phyloP scores from a whole-genome alignment of 2,797 vertebrate genomes.

The Hafferia zeledoni region DNA sequence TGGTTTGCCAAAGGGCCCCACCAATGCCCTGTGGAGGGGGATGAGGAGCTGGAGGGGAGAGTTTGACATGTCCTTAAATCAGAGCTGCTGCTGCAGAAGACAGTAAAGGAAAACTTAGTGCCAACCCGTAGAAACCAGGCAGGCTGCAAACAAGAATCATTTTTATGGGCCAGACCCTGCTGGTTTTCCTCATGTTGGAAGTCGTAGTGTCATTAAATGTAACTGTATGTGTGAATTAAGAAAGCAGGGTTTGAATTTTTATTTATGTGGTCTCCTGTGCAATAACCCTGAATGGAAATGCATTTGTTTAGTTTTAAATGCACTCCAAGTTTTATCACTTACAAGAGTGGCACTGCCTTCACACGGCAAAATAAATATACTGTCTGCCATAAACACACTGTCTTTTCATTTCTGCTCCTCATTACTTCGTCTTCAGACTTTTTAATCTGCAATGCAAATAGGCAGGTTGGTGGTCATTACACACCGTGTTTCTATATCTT shows the following conservation, averaged over 20 bases:
- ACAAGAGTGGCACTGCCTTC: neutral
- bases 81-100: neutral
- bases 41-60: neutral
- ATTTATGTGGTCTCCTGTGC: conserved; percentile 32
- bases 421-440: conserved; percentile 52
- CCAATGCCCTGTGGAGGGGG: neutral
- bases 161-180: conserved; percentile 36
- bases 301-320: conserved; percentile 35
- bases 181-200: conserved; percentile 29
- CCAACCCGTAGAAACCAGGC: conserved; percentile 11
- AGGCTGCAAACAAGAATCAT: conserved; percentile 53
- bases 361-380: conserved; percentile 39
- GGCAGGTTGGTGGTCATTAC: neutral
- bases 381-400: conserved; percentile 10
- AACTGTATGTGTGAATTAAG: conserved; percentile 56
- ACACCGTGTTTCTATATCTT: neutral
- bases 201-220: conserved; percentile 19
- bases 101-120: conserved; percentile 20
- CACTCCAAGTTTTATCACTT: neutral
- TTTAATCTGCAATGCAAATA: conserved; percentile 59
- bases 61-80: conserved; percentile 17
- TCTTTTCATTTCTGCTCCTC: conserved; percentile 10
- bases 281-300: conserved; percentile 8
- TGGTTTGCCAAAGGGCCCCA: neutral
- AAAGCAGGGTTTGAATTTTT: conserved; percentile 30